phyloP scores from a whole-genome alignment of 23 tunicate genomes.

The Halocynthia roretzi region DNA sequence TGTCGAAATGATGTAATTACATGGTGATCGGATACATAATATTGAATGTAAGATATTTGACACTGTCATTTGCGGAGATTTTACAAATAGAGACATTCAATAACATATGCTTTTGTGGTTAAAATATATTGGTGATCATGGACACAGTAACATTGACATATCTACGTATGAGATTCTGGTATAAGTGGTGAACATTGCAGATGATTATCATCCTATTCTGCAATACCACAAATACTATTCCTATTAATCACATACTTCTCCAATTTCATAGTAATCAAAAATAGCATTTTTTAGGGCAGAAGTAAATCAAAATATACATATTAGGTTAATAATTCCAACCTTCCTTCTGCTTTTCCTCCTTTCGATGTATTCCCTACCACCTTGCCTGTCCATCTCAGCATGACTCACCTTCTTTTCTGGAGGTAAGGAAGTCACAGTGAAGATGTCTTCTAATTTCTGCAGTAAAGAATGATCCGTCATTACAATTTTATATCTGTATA shows the following conservation, averaged over 20 bases:
- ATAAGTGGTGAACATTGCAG: no score
- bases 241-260: background rate
- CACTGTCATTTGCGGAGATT: background rate
- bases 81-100: no score
- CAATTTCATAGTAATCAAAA: background rate
- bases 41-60: background rate
- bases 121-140: no score
- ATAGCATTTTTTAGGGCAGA: background rate
- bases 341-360: slow-evolving; percentile 8
- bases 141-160: no score
- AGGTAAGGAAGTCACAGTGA: background rate
- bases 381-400: slow-evolving; percentile 11
- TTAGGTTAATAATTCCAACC: background rate
- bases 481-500: no score
- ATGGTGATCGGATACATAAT: background rate
- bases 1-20: background rate
- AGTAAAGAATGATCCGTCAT: no score
- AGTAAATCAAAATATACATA: background rate
- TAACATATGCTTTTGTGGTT: no score
- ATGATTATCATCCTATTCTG: no score
- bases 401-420: slow-evolving; percentile 17
- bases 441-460: no score
- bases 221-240: background rate
- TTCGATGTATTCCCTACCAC: slow-evolving; percentile 8
- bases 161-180: no score